These are phyloP conservation scores for Oligia latruncula DNA, from an alignment of 2,888 invertebrate genomes.

Conservation along the genomic window DNA sequence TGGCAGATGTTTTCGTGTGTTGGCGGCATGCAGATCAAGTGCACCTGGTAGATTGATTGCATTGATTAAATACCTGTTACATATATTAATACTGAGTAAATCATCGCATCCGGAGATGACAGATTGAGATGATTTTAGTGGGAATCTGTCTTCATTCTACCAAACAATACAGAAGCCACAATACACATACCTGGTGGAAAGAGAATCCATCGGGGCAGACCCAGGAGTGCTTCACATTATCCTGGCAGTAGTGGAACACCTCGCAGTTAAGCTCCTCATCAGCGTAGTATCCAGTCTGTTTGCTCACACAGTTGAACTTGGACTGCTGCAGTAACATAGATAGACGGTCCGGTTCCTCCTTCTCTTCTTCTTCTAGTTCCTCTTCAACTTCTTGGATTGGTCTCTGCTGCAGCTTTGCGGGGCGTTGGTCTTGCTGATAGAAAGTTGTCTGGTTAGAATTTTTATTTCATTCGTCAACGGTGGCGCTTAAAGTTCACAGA, in stretches of 20 bases:
- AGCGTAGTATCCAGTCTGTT: conserved; percentile 97
- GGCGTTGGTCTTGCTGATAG: conserved; percentile 78
- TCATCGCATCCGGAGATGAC: neutral
- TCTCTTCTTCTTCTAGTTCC: conserved; percentile 93
- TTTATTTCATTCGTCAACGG: neutral
- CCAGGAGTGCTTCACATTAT: conserved; percentile 97
- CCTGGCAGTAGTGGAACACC: conserved; percentile 98
- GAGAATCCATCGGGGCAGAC: conserved; percentile 97
- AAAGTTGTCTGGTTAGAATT: conserved; percentile 11
- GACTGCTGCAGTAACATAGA: conserved; percentile 94
- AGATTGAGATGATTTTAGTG: neutral
- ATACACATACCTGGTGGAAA: conserved; percentile 93
- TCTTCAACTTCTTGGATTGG: conserved; percentile 81
- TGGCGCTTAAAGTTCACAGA: neutral
- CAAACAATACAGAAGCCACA: neutral
- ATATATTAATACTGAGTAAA: neutral
- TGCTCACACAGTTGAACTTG: conserved; percentile 94
- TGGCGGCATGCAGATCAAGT: conserved; percentile 98
- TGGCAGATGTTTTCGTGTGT: conserved; percentile 96
- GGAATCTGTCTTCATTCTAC: neutral
- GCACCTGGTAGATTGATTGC: conserved; percentile 90
- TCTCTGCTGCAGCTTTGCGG: conserved; percentile 78
- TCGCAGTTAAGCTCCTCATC: conserved; percentile 97
- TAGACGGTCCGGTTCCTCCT: conserved; percentile 96
- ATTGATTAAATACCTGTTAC: neutral